phyloP scores from a whole-genome alignment of 2,888 invertebrate genomes.

The Ormyrus thymus region DNA sequence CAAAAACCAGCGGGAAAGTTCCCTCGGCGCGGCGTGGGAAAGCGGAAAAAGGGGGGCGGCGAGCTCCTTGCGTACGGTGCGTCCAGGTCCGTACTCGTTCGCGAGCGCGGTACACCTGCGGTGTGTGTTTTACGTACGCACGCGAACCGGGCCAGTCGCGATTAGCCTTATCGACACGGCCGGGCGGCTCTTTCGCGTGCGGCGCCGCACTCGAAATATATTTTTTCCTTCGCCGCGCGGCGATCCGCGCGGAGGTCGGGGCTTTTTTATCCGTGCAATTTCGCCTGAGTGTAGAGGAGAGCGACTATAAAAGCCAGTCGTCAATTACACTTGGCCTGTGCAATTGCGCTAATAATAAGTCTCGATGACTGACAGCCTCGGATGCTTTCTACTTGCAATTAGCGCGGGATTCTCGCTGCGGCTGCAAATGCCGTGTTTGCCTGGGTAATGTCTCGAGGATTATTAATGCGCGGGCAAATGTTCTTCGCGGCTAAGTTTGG shows the following conservation, averaged over 20 bases:
- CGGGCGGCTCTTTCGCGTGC: neutral
- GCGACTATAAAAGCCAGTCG: conserved; percentile 7
- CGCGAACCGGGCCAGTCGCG: conserved; percentile 16
- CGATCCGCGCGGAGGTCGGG: neutral
- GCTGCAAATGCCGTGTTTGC: conserved; percentile 12
- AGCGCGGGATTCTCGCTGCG: conserved; percentile 18
- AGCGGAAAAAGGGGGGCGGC: conserved; percentile 15
- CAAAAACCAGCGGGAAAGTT: neutral
- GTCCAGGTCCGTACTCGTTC: neutral
- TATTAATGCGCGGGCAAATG: too few species aligned
- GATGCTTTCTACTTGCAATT: conserved; percentile 27
- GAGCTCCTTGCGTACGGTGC: neutral
- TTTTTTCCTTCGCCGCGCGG: neutral
- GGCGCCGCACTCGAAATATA: neutral
- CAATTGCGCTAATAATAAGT: conserved; percentile 40
- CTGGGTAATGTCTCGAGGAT: neutral
- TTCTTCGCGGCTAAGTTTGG: too few species aligned
- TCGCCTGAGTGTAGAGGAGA: neutral
- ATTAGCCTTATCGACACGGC: conserved; percentile 45
- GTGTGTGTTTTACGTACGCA: neutral
- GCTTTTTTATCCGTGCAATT: conserved; percentile 12
- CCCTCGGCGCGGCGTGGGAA: conserved; percentile 21
- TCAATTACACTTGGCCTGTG: conserved; percentile 41
- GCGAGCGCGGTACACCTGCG: neutral
- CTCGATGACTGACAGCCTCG: conserved; percentile 26